Evolutionary conservation across 2,888 invertebrate species (phyloP), one percentile per base, ranked within the genome.

Genomic region (Dermolepida albohirtum): DNA sequence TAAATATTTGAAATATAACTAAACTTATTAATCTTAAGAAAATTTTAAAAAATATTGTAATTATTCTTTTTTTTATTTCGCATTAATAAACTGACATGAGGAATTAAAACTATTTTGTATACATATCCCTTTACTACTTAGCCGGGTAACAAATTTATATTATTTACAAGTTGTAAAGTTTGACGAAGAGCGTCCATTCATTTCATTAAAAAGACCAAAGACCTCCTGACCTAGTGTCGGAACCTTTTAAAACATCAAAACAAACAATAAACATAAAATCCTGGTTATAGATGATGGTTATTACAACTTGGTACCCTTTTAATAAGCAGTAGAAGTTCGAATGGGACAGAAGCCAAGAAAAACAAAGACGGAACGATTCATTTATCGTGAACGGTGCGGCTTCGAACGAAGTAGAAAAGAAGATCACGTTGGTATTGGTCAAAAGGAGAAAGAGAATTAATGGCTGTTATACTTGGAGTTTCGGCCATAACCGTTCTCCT

Each of bases 251-350:
- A 75, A 72, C 76, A 76, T 77, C 77, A 78, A 76, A 78, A 78
- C 77, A 78, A 78, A 78, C 77, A 76, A 75, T 78, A 78, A 78
- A 78, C 76, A 75, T 76, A 75, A 76, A 75, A 74, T 69, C 67
- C 65, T 64, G 69, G 62, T 62, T 67, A 70, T 65, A 71, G 70
- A 72, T 54, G 71, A 71, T 73, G 75, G 74, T 75, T 73, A 75
- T 75, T 41, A 59, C 70, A 72, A 52, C 69, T 69, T 70, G 62
- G 66, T 73, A 70, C 71, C 68, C 70, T 71, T 72, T 71, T 73
- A 72, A 76, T 76, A 75, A 75, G 63, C 74, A 73, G 74, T 73
- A 69, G 72, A 72, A 71, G 72, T 72, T 66, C 55, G 65, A 68
- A 67, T 47, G 71, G 66, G 70, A 64, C 64, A 52, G 59, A 66